These are phyloP conservation scores for Nudaria mundana DNA, from an alignment of 2,888 invertebrate species.

Conservation along the genomic window DNA sequence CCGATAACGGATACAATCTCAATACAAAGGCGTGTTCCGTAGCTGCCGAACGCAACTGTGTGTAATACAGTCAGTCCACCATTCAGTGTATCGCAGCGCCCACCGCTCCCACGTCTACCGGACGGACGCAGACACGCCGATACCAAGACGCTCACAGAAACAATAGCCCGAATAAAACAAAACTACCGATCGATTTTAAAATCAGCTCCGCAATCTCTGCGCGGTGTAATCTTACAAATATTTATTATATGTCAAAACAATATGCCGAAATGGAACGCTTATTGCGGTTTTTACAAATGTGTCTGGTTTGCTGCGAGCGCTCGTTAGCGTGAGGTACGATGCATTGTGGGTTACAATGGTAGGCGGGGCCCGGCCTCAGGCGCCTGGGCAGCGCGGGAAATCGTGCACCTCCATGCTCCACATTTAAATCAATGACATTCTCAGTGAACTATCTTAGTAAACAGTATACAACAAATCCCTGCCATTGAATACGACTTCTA, in stretches of 20 bases:
- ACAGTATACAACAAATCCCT: slow-evolving; percentile 6
- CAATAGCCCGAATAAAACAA: slow-evolving; percentile 58
- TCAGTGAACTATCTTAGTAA: slow-evolving; percentile 39
- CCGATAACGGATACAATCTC: slow-evolving; percentile 23
- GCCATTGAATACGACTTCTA: no score
- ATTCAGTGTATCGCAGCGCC: slow-evolving; percentile 25
- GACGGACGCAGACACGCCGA: no score
- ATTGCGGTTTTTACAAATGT: slow-evolving; percentile 80
- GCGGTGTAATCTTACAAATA: slow-evolving; percentile 75
- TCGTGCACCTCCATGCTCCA: slow-evolving; percentile 44
- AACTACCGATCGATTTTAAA: slow-evolving; percentile 60
- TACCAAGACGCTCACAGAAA: slow-evolving; percentile 33
- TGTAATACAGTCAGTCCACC: slow-evolving; percentile 63
- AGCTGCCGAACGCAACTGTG: slow-evolving; percentile 68
- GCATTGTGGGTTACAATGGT: slow-evolving; percentile 76
- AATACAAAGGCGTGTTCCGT: slow-evolving; percentile 44
- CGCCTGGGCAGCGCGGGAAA: slow-evolving; percentile 55
- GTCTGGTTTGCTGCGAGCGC: slow-evolving; percentile 74
- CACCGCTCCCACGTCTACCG: slow-evolving; percentile 37
- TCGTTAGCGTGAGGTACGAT: slow-evolving; percentile 78
- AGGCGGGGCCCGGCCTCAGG: slow-evolving; percentile 64
- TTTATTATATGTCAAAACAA: slow-evolving; percentile 82
- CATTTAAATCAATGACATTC: slow-evolving; percentile 66
- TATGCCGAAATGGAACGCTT: slow-evolving; percentile 79
- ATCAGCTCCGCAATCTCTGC: slow-evolving; percentile 66